Conservation (phyloP, 2,797 vertebrate species). For the Pantherophis vulpinus region DNA sequence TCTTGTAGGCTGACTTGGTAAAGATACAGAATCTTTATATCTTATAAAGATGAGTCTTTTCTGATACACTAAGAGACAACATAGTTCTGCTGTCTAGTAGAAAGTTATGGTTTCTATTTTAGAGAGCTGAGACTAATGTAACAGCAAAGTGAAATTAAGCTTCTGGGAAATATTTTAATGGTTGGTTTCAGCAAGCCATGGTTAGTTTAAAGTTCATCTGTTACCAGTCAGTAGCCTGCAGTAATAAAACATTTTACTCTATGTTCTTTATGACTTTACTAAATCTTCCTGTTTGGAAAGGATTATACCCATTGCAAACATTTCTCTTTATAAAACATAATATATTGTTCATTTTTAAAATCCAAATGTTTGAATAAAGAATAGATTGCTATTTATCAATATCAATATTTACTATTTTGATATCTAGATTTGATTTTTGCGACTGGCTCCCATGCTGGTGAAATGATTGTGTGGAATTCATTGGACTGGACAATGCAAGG, state of each 20-base stretch:
- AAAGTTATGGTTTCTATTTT: neutral
- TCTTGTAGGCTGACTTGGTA: neutral
- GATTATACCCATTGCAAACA: neutral
- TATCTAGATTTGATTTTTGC: conserved; percentile 81
- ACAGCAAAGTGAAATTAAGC: neutral
- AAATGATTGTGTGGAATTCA: conserved; percentile 90
- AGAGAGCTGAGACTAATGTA: neutral
- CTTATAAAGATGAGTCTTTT: neutral
- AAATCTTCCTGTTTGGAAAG: neutral
- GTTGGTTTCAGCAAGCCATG: neutral
- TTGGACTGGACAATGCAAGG: conserved; percentile 83
- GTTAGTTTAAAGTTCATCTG: neutral
- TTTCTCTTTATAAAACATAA: neutral
- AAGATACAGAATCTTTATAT: neutral
- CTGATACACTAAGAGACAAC: neutral
- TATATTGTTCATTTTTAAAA: neutral
- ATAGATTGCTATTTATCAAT: neutral
- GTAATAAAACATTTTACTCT: neutral
- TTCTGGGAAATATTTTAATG: neutral
- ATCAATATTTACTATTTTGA: neutral
- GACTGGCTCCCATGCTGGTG: conserved; percentile 88
- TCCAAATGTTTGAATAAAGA: neutral
- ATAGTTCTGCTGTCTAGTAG: neutral
- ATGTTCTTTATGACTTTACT: neutral
- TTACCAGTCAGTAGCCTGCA: neutral